Evolutionary conservation across 2,797 vertebrate species (phyloP).

Genomic region (Melanotaenia maccullochi): DNA sequence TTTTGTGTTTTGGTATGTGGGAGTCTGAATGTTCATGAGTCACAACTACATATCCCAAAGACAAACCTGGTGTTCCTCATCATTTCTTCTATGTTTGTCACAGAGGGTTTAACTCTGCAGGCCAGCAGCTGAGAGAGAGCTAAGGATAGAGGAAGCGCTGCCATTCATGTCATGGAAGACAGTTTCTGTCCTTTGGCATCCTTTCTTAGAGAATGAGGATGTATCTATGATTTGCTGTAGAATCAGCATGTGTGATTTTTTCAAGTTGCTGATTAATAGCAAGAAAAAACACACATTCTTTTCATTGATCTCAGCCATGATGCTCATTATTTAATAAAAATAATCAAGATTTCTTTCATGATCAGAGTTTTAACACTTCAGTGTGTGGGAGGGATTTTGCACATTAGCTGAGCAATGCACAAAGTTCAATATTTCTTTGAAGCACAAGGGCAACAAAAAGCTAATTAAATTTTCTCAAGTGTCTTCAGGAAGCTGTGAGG

Average conservation of each 20-base stretch:
- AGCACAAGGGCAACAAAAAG: constrained; percentile 8
- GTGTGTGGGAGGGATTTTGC: constrained; percentile 35
- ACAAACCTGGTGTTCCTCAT: constrained; percentile 40
- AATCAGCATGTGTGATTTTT: constrained; percentile 21
- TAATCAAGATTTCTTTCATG: constrained; percentile 21
- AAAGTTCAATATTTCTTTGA: constrained; percentile 27
- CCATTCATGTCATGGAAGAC: constrained; percentile 31
- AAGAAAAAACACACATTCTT: not conserved
- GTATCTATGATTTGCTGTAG: constrained; percentile 20
- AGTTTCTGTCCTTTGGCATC: constrained; percentile 48
- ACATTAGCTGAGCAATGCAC: constrained; percentile 31
- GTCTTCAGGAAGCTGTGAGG: constrained; percentile 8
- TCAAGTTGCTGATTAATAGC: not conserved
- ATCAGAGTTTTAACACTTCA: constrained; percentile 21
- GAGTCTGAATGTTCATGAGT: constrained; percentile 32
- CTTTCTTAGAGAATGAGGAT: constrained; percentile 23
- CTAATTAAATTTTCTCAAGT: not conserved
- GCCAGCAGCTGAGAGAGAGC: constrained; percentile 35
- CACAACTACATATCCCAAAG: constrained; percentile 27
- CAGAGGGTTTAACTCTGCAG: constrained; percentile 42
- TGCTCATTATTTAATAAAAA: constrained; percentile 24
- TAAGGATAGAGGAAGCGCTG: constrained; percentile 49
- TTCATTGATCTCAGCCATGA: not conserved
- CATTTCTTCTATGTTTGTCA: constrained; percentile 45
- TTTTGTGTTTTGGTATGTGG: constrained; percentile 28